Percentiles rank a stretch among this genome's conserved stretches.
Evolutionary conservation across 2,113 vertebrate genomes (phyloP).

Genomic region (Gasterosteus aculeatus): DNA sequence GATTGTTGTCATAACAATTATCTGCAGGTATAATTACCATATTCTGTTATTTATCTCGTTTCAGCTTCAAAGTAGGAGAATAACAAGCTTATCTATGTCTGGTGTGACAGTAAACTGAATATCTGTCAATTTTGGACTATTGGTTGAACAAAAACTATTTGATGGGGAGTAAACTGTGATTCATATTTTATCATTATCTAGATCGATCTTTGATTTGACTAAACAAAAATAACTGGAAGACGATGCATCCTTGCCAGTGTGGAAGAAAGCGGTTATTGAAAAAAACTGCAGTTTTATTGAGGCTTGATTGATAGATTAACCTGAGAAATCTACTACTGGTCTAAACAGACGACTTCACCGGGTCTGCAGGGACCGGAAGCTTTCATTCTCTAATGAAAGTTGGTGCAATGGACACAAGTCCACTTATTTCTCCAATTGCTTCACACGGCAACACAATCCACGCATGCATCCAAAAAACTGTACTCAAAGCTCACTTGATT

Average conservation of each 20-base stretch:
- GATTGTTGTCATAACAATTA: not conserved
- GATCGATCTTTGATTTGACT: not conserved
- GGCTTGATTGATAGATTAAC: not conserved
- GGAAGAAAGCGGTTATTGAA: not conserved
- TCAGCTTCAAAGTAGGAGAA: not conserved
- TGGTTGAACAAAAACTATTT: not conserved
- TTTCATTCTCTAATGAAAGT: not conserved
- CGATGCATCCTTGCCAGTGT: not conserved
- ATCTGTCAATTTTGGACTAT: not conserved
- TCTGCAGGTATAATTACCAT: not conserved
- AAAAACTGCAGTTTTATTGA: not conserved
- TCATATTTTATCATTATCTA: not conserved
- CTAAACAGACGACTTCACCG: slow-evolving; percentile 9
- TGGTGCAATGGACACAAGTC: not conserved
- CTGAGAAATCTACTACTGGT: not conserved
- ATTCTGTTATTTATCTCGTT: not conserved
- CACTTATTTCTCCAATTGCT: not conserved
- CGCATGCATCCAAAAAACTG: not conserved
- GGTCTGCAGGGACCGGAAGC: not conserved
- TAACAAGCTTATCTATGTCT: not conserved
- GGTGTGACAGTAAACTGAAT: not conserved
- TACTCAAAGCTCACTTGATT: slow-evolving; percentile 73
- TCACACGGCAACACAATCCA: no score
- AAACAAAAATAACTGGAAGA: not conserved
- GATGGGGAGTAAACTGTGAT: not conserved